phyloP scores from a whole-genome alignment of 2,113 vertebrate species.

The Tiliqua scincoides region DNA sequence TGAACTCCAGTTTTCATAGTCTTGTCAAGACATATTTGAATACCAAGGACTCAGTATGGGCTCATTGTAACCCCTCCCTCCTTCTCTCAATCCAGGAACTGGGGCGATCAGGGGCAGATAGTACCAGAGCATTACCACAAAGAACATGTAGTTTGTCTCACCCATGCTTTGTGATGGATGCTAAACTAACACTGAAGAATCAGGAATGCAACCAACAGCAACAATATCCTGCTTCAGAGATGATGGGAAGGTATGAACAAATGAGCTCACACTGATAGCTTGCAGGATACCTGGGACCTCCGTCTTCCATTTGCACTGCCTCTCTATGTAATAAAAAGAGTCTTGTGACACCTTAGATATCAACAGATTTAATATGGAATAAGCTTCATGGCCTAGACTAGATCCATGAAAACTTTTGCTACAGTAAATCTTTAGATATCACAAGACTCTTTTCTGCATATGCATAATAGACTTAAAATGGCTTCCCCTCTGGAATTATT shows the following conservation, averaged over 20 bases:
- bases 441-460: background rate
- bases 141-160: conserved; percentile 7
- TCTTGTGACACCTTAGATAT: background rate
- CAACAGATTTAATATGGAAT: background rate
- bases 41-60: background rate
- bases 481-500: background rate
- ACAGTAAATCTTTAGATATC: background rate
- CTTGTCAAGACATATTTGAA: background rate
- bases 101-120: background rate
- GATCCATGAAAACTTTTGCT: background rate
- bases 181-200: background rate
- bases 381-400: background rate
- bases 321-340: background rate
- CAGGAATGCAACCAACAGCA: background rate
- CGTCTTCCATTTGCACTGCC: background rate
- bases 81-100: background rate
- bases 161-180: background rate
- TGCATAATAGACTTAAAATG: background rate
- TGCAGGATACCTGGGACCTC: background rate
- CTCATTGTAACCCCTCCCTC: background rate
- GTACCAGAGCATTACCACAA: background rate
- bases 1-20: background rate
- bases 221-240: background rate
- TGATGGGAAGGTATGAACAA: background rate
- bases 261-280: background rate